A percentile compares a stretch with the other conserved stretches of the same genome.
Conservation (phyloP, 2,797 vertebrate species). For the Eupleurogrammus muticus region DNA sequence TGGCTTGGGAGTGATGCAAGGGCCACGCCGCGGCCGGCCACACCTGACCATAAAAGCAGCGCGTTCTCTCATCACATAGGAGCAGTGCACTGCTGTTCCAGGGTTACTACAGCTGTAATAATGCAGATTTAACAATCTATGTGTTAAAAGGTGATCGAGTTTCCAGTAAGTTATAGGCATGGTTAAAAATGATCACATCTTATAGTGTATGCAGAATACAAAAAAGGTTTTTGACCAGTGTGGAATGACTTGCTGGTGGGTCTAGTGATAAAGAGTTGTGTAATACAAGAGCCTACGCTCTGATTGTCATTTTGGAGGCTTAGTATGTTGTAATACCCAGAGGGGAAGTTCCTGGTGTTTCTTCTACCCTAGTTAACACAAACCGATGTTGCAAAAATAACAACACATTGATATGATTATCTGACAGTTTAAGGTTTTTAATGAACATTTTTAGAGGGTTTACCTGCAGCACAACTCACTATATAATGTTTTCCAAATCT, state of each 20-base stretch:
- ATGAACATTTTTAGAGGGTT: too few species aligned
- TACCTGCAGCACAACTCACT: too few species aligned
- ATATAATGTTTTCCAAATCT: too few species aligned
- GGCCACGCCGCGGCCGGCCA: slow-evolving; percentile 43
- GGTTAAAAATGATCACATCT: not conserved
- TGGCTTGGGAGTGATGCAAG: slow-evolving; percentile 29
- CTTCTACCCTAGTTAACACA: not conserved
- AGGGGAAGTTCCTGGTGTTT: not conserved
- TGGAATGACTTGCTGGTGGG: too few species aligned
- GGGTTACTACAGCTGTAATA: too few species aligned
- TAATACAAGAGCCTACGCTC: not conserved
- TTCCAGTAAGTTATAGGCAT: not conserved
- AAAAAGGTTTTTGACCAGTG: not conserved
- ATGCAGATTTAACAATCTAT: not conserved
- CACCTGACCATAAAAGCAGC: slow-evolving; percentile 30
- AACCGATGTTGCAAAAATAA: not conserved
- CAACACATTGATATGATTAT: too few species aligned
- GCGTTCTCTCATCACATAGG: not conserved
- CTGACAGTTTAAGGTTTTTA: too few species aligned
- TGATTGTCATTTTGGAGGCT: not conserved
- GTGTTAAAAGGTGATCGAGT: too few species aligned
- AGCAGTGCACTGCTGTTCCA: not conserved
- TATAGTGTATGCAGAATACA: not conserved
- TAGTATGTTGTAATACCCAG: not conserved
- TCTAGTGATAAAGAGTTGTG: not conserved